Base-by-base conservation (phyloP, 2,888 invertebrate genomes). In the Hoplodrina blanda region DNA sequence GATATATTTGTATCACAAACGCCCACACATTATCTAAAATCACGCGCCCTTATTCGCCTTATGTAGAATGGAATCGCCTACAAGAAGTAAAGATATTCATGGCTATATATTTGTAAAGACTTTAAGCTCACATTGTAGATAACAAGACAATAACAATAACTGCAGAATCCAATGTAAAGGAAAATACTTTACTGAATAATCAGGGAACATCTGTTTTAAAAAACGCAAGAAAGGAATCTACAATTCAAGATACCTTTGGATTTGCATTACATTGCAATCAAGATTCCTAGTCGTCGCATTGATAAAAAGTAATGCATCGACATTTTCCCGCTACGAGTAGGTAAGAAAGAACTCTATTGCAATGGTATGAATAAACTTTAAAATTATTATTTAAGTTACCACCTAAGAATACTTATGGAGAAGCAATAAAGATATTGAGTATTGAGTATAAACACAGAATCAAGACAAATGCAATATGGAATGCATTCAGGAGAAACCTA, bases 41-140 rank as follows among this genome's bases (percentile, higher is more conserved):
- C 87, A 88, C 76, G 86, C 73, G 84, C 80, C 82, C 82, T 80
- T 80, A 80, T 86, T 88, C 50, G 41, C 83, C 83, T 74, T 80
- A 79, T 73, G 60, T 60, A 74, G 78, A 82, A 70, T 62, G 0
- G 19, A 71, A 78, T 81, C 82, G 63, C 82, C 61, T 81, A 82
- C 78, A 57, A 30, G 49, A 65, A 46, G 8, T 52, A 13, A 53
- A 53, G 33, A 53, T 30, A 19, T 17, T 41, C 41, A 56, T 44
- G 4, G 19, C 10, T 57, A 49, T 56, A 33, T 55, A 63, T 68
- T 61, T 54, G 25, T 25, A 19, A 64, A 49, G 5, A 37, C 17
- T 1, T 17, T 25, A n/a, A 55, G 33, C 50, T 46, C 15, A 59
- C 17, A 50, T 20, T 57, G 25, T 53, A 6, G 19, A 37, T 17